A percentile compares a stretch with the other conserved stretches of the same genome.
Conservation (phyloP, 64 coral and sea anemone species). For the Montipora sp. region DNA sequence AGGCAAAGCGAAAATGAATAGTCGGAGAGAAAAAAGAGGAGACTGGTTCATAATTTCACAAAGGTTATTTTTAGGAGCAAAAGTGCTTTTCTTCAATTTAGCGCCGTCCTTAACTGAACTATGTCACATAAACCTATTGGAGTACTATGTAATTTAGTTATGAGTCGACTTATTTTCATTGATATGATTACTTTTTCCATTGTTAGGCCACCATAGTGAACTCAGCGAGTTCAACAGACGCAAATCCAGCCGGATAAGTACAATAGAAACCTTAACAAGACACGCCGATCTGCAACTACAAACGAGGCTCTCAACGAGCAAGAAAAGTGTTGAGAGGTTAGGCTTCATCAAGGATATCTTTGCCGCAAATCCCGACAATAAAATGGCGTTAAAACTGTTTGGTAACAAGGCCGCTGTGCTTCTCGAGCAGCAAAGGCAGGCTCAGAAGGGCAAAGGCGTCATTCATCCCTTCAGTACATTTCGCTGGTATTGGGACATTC, state of each 20-base stretch:
- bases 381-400: slow-evolving; percentile 94
- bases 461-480: slow-evolving; percentile 99
- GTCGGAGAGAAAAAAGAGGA: too few species aligned
- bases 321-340: neutral
- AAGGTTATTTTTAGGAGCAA: too few species aligned
- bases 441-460: slow-evolving; percentile 67
- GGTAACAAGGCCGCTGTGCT: slow-evolving; percentile 97
- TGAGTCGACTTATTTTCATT: too few species aligned
- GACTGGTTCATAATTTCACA: too few species aligned
- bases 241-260: neutral
- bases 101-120: too few species aligned
- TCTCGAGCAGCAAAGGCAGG: slow-evolving; percentile 85
- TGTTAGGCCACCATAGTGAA: neutral
- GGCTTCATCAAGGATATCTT: slow-evolving; percentile 71
- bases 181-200: neutral
- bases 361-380: slow-evolving; percentile 91
- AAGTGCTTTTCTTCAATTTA: too few species aligned
- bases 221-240: neutral
- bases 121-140: too few species aligned
- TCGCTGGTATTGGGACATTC: slow-evolving; percentile 99
- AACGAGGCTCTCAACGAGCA: neutral
- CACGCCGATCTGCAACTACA: slow-evolving; percentile 10
- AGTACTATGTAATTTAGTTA: too few species aligned
- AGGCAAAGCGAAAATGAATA: too few species aligned
- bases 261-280: slow-evolving; percentile 20